Conservation (phyloP, 2,113 vertebrate species). For the Mustelus asterias region DNA sequence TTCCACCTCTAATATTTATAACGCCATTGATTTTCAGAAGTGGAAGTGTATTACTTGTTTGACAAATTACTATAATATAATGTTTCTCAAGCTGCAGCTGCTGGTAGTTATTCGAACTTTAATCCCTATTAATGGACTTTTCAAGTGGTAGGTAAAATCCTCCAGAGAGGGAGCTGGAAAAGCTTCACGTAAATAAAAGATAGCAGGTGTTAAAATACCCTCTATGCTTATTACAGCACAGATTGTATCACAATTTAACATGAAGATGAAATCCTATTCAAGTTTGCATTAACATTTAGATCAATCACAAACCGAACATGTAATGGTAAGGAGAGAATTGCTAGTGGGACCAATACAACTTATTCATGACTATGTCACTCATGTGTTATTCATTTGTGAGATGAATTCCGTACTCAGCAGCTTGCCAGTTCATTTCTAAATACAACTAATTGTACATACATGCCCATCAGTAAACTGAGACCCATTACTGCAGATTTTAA, state of each 20-base stretch:
- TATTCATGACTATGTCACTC: not conserved
- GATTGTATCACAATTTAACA: not conserved
- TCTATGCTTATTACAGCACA: not conserved
- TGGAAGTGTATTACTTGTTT: not conserved
- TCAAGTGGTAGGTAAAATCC: not conserved
- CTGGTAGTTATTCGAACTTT: not conserved
- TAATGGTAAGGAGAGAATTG: not conserved
- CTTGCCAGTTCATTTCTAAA: not conserved
- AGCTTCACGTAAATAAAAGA: not conserved
- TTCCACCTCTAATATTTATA: not conserved
- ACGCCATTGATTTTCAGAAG: not conserved
- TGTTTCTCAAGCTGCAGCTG: not conserved
- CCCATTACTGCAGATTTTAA: not conserved
- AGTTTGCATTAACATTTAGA: conserved; percentile 13
- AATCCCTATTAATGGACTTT: not conserved
- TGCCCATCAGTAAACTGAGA: not conserved
- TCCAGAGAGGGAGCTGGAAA: not conserved
- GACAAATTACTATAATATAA: conserved; percentile 12
- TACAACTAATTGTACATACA: not conserved
- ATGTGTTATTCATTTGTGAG: not conserved
- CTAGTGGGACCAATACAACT: not conserved
- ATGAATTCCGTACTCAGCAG: not conserved
- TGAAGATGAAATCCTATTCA: conserved; percentile 25
- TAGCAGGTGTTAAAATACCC: conserved; percentile 6
- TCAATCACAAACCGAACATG: not conserved